Evolutionary conservation across 2,113 vertebrate species (phyloP).

Genomic region (Gopherus flavomarginatus): DNA sequence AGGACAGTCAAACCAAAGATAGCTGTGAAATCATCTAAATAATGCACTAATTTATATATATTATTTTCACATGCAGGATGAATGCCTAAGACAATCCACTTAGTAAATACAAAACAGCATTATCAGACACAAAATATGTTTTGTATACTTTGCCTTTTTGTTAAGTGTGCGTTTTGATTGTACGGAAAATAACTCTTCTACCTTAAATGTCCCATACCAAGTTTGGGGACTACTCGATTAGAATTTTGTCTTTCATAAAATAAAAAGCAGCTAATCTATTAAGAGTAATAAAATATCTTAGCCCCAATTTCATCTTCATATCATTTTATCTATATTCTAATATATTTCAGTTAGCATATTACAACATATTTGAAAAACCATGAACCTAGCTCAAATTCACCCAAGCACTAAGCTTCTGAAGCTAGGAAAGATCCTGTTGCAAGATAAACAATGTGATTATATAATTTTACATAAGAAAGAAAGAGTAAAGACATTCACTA

Average conservation of each 20-base stretch:
- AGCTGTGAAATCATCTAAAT: neutral
- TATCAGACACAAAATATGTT: neutral
- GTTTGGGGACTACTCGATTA: neutral
- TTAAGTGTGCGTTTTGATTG: neutral
- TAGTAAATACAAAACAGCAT: neutral
- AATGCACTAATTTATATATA: rapidly evolving
- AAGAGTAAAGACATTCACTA: neutral
- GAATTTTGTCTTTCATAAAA: neutral
- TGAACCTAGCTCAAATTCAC: conserved; percentile 51
- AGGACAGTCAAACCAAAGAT: neutral
- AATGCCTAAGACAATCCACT: neutral
- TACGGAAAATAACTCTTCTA: neutral
- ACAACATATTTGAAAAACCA: conserved; percentile 53
- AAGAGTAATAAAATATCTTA: conserved; percentile 40
- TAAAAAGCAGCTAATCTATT: neutral
- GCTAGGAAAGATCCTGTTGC: conserved; percentile 60
- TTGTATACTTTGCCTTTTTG: neutral
- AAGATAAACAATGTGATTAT: conserved; percentile 61
- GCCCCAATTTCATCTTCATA: conserved; percentile 42
- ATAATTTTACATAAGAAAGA: conserved; percentile 30
- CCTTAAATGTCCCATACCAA: neutral
- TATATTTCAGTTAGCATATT: conserved; percentile 34
- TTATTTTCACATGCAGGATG: neutral
- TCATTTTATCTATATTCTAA: conserved; percentile 33
- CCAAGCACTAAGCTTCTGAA: conserved; percentile 51